phyloP scores from a whole-genome alignment of 2,113 vertebrate species.

The Nesoenas mayeri region DNA sequence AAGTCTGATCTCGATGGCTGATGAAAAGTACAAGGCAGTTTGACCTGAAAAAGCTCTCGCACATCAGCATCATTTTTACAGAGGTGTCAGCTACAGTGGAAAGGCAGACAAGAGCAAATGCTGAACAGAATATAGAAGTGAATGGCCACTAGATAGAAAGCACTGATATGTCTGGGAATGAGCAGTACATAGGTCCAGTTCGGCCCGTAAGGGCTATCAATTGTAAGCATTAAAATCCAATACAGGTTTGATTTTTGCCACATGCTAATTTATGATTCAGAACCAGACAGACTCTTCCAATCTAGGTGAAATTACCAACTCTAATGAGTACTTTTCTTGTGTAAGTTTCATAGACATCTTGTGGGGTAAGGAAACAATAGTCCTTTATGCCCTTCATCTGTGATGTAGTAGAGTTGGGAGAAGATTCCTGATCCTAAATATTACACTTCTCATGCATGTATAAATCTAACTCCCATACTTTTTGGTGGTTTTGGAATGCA shows the following conservation, averaged over 20 bases:
- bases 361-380: neutral
- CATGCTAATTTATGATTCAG: neutral
- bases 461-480: neutral
- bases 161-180: neutral
- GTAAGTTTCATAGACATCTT: neutral
- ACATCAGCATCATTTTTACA: neutral
- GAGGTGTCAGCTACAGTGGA: neutral
- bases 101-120: neutral
- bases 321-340: neutral
- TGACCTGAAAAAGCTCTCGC: neutral
- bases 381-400: neutral
- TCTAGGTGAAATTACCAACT: neutral
- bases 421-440: neutral
- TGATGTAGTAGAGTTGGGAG: neutral
- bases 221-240: neutral
- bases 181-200: too few relatives aligned
- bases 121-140: neutral
- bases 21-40: neutral
- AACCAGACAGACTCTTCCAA: neutral
- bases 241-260: neutral
- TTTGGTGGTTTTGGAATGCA: neutral
- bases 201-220: neutral
- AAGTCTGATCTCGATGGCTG: neutral
- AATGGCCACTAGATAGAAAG: neutral
- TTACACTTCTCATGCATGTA: neutral